Evolutionary conservation across 1,140 invertebrate genomes (phyloP).

Genomic region (Psilanteris sp.): DNA sequence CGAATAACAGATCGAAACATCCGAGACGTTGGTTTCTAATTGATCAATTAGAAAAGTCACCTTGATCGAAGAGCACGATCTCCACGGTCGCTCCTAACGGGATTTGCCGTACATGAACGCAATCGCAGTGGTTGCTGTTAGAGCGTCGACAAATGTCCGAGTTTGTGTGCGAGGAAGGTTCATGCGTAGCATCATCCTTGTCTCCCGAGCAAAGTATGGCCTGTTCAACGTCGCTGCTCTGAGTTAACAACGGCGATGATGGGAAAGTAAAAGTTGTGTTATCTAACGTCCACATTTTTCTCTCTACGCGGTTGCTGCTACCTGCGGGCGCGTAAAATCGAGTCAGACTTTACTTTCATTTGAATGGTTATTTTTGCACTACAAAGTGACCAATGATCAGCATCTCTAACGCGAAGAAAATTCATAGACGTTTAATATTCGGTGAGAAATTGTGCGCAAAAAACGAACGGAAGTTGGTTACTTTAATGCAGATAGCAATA

Average conservation of each 20-base stretch:
- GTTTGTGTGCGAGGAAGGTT: neutral
- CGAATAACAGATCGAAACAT: no score
- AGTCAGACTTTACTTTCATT: slow-evolving; percentile 45
- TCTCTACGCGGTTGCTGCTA: slow-evolving; percentile 67
- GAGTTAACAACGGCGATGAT: slow-evolving; percentile 85
- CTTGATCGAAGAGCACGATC: slow-evolving; percentile 85
- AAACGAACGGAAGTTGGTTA: no score
- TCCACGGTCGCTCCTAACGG: slow-evolving; percentile 83
- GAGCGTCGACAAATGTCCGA: slow-evolving; percentile 62
- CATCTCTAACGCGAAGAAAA: no score
- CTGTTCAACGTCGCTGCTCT: slow-evolving; percentile 80
- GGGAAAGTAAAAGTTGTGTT: slow-evolving; percentile 86
- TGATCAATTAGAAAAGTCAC: slow-evolving; percentile 71
- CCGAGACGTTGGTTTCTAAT: no score
- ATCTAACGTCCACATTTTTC: slow-evolving; percentile 80
- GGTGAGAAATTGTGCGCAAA: no score
- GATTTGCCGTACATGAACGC: slow-evolving; percentile 84
- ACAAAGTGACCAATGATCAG: neutral
- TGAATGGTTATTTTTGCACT: slow-evolving; percentile 15
- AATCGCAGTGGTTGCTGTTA: slow-evolving; percentile 81
- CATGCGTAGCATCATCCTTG: slow-evolving; percentile 34
- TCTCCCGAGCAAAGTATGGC: slow-evolving; percentile 79
- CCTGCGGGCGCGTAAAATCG: slow-evolving; percentile 55
- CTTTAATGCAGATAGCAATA: no score
- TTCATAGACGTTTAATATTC: no score